A percentile compares a stretch with the other conserved stretches of the same genome.
phyloP scores from a whole-genome alignment of 2,113 vertebrate species.

The Dicentrarchus labrax region DNA sequence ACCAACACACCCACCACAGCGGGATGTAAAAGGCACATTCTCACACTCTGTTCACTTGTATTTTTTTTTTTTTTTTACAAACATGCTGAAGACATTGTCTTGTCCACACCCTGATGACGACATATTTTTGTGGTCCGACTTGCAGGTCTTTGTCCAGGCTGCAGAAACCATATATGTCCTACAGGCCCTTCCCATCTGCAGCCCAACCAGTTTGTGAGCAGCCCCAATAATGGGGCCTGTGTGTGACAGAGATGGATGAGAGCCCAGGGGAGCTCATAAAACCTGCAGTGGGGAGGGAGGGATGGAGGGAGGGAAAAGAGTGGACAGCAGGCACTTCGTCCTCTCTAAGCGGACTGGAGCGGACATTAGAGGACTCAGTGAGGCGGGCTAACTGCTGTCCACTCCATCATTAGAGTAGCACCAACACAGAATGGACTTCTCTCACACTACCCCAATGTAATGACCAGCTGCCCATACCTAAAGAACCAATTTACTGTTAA shows the following conservation, averaged over 20 bases:
- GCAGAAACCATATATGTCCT: conserved; percentile 83
- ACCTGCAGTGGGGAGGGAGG: conserved; percentile 81
- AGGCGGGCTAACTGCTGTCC: conserved; percentile 82
- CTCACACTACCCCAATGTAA: conserved; percentile 45
- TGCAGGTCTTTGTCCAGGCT: conserved; percentile 78
- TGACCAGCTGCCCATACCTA: conserved; percentile 63
- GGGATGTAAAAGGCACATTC: conserved; percentile 41
- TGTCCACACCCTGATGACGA: conserved; percentile 73
- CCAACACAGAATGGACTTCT: conserved; percentile 53
- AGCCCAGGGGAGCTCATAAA: conserved; percentile 89
- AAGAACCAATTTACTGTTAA: conserved; percentile 55
- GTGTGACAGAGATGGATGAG: conserved; percentile 89
- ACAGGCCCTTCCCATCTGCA: conserved; percentile 85
- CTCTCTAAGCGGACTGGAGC: conserved; percentile 75
- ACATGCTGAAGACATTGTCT: conserved; percentile 66
- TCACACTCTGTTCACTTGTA: conserved; percentile 49
- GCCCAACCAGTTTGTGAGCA: conserved; percentile 80
- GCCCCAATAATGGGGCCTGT: conserved; percentile 86
- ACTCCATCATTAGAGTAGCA: conserved; percentile 79
- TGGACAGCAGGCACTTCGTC: conserved; percentile 84
- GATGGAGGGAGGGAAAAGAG: conserved; percentile 70
- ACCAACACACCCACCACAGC: conserved; percentile 45
- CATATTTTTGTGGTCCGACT: conserved; percentile 69
- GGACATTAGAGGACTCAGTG: conserved; percentile 82
- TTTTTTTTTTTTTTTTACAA: conserved; percentile 52